Conservation (phyloP, 2,113 vertebrate genomes). For the Scomber japonicus region DNA sequence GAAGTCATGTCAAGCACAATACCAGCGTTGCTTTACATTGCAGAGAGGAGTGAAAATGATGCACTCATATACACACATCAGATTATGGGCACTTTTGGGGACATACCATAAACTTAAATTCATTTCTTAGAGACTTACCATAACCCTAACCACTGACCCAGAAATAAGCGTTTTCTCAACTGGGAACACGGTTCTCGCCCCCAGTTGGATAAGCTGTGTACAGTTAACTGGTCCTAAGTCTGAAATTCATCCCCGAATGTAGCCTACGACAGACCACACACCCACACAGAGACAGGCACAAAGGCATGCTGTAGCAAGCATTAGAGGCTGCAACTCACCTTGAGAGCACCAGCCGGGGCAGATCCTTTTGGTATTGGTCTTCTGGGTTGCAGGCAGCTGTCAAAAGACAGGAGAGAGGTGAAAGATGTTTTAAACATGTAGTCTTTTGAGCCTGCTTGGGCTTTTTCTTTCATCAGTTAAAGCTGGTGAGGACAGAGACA, state of each 20-base stretch:
- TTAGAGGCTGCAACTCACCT: slow-evolving; percentile 53
- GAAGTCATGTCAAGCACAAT: background rate
- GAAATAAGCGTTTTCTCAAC: no score
- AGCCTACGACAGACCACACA: background rate
- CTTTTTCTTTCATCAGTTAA: background rate
- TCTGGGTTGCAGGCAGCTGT: slow-evolving; percentile 40
- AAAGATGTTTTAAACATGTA: slow-evolving; percentile 14
- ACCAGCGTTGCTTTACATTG: slow-evolving; percentile 28
- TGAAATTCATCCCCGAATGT: no score
- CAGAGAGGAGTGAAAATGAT: background rate
- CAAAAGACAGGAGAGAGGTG: slow-evolving; percentile 34
- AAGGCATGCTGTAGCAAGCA: background rate
- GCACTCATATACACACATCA: background rate
- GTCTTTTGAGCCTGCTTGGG: background rate
- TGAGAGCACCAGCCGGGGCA: slow-evolving; percentile 21
- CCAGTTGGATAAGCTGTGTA: no score
- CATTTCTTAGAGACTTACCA: no score
- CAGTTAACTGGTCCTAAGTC: no score
- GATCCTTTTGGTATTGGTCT: slow-evolving; percentile 29
- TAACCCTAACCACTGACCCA: no score
- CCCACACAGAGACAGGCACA: background rate
- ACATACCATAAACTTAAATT: no score
- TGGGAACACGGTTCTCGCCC: no score
- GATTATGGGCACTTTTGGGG: no score
- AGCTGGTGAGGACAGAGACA: background rate